phyloP scores from a whole-genome alignment of 2,888 invertebrate species.

The Anthophora plumipes region DNA sequence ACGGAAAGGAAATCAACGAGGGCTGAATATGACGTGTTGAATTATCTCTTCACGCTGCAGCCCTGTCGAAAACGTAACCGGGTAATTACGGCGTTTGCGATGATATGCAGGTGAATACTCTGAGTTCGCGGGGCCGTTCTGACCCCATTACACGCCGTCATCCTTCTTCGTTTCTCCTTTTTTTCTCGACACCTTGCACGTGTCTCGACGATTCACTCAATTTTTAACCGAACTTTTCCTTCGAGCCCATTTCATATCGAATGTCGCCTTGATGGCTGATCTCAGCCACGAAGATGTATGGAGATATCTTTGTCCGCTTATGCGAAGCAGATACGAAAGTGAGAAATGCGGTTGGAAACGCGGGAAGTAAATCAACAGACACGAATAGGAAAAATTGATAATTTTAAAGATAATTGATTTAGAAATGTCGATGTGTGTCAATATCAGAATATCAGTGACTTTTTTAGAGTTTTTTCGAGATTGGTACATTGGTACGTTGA shows the following conservation, averaged over 20 bases:
- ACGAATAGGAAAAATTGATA: no score
- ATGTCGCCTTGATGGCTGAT: no score
- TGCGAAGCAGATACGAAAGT: no score
- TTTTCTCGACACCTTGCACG: constrained; percentile 57
- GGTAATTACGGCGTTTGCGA: constrained; percentile 55
- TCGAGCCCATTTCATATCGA: not conserved
- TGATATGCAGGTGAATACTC: constrained; percentile 52
- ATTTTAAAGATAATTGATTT: no score
- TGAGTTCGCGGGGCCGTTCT: constrained; percentile 24
- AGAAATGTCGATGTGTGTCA: no score
- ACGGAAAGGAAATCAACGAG: constrained; percentile 45
- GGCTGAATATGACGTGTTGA: constrained; percentile 43
- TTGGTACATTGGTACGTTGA: no score
- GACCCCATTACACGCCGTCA: constrained; percentile 55
- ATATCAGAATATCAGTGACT: no score
- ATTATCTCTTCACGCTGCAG: constrained; percentile 56
- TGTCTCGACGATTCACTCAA: constrained; percentile 24
- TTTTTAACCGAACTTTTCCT: not conserved
- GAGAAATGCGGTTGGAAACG: no score
- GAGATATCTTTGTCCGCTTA: no score
- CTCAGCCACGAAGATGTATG: no score
- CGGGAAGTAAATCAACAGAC: no score
- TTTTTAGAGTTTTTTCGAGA: no score
- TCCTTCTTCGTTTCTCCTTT: constrained; percentile 29
- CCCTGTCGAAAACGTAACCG: constrained; percentile 45